Evolutionary conservation across 2,888 invertebrate species (phyloP).

Genomic region (Drosophila tripunctata): DNA sequence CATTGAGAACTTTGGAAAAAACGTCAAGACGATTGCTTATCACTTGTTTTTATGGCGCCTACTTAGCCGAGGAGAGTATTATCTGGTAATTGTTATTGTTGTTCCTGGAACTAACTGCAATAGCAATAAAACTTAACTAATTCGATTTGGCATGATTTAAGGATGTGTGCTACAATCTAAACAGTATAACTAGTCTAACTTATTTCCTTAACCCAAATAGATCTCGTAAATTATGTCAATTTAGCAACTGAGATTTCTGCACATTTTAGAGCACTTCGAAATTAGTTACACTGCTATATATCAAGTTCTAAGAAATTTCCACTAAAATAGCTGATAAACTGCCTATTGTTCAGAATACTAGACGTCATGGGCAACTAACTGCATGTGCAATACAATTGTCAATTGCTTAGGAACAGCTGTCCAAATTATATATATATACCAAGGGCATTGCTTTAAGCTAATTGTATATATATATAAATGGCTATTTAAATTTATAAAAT

Average conservation of each 20-base stretch:
- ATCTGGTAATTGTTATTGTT: no score
- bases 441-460: constrained; percentile 30
- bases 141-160: constrained; percentile 37
- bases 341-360: no score
- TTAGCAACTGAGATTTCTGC: constrained; percentile 35
- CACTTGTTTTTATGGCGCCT: constrained; percentile 35
- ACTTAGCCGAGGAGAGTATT: no score
- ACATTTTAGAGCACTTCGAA: background rate
- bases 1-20: constrained; percentile 38
- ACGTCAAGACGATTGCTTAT: constrained; percentile 44
- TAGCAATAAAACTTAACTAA: background rate
- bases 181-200: no score
- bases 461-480: no score
- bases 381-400: constrained; percentile 31
- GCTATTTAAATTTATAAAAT: no score
- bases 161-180: constrained; percentile 1
- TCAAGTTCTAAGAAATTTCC: no score
- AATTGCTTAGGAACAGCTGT: constrained; percentile 52
- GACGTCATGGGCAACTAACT: no score
- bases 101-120: constrained; percentile 18
- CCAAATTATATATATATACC: constrained; percentile 52
- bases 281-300: background rate
- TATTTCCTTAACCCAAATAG: constrained; percentile 2
- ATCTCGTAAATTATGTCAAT: constrained; percentile 26
- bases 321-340: constrained; percentile 11